Conservation (phyloP, 2,797 vertebrate genomes). For the Hemitrygon akajei region DNA sequence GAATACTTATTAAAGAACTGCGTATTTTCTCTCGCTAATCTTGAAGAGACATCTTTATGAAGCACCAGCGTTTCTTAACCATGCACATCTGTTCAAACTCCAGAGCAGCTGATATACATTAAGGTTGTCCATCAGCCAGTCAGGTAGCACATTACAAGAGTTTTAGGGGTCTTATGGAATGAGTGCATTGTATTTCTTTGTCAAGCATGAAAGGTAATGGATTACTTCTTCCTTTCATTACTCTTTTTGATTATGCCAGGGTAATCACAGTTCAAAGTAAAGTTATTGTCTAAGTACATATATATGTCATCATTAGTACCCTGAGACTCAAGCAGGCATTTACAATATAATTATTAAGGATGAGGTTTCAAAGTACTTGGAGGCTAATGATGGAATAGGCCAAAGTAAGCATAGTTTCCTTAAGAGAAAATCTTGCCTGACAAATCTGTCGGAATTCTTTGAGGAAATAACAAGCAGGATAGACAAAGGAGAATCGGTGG, state of each 20-base stretch:
- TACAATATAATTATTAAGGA: no score
- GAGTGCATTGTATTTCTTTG: not conserved
- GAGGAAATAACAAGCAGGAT: no score
- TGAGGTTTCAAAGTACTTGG: no score
- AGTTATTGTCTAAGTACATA: no score
- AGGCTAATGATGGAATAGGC: no score
- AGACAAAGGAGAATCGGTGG: no score
- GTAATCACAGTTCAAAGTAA: no score
- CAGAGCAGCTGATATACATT: not conserved
- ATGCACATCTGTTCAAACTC: not conserved
- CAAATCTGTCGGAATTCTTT: no score
- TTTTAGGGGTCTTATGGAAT: not conserved
- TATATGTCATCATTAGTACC: no score
- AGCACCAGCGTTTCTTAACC: not conserved
- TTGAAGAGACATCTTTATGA: conserved; percentile 26
- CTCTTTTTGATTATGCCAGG: not conserved
- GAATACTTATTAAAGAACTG: not conserved
- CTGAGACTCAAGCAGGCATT: no score
- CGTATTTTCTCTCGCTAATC: not conserved
- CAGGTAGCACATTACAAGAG: not conserved
- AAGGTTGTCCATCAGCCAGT: not conserved
- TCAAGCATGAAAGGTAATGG: not conserved
- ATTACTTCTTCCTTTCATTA: not conserved
- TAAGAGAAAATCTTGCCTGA: no score
- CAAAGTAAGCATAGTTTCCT: no score